Percentiles rank a stretch among this genome's conserved stretches.
Evolutionary conservation across 2,888 invertebrate species (phyloP).

Genomic region (Perithous albicinctus): DNA sequence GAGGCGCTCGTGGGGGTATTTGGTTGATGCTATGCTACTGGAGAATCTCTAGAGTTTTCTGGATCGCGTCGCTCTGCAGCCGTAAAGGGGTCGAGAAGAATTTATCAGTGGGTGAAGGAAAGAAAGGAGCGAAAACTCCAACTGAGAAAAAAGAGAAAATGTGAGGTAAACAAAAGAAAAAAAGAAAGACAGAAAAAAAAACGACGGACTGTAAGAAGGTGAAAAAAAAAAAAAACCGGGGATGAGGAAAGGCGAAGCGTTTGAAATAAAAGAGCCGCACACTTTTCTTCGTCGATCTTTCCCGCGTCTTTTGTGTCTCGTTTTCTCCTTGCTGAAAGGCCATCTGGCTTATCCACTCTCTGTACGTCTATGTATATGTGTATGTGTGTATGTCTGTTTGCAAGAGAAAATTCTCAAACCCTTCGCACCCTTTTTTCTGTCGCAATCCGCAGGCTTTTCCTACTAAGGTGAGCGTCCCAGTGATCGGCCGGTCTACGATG

Average conservation of each 20-base stretch:
- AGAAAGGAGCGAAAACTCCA: conserved; percentile 28
- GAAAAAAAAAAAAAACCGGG: neutral
- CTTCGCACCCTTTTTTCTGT: conserved; percentile 8
- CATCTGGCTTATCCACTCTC: neutral
- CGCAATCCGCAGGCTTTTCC: neutral
- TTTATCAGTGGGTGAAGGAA: conserved; percentile 47
- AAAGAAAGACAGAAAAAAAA: conserved; percentile 6
- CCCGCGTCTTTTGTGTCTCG: conserved; percentile 9
- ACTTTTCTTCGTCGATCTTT: neutral
- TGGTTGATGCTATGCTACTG: neutral
- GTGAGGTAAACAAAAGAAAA: conserved; percentile 8
- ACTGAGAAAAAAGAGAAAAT: conserved; percentile 5
- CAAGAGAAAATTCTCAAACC: conserved; percentile 15
- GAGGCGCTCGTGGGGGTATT: neutral
- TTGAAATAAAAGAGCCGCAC: conserved; percentile 23
- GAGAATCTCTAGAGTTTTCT: conserved; percentile 12
- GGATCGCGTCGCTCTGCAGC: conserved; percentile 30
- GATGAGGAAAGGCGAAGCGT: conserved; percentile 25
- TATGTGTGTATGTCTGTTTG: conserved; percentile 29
- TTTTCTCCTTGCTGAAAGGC: conserved; percentile 2
- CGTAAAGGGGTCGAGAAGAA: conserved; percentile 35
- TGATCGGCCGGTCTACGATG: no score
- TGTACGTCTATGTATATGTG: neutral
- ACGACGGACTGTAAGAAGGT: neutral
- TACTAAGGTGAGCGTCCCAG: no score